Evolutionary conservation across 2,113 vertebrate species (phyloP).

Genomic region (Percina caprodes): DNA sequence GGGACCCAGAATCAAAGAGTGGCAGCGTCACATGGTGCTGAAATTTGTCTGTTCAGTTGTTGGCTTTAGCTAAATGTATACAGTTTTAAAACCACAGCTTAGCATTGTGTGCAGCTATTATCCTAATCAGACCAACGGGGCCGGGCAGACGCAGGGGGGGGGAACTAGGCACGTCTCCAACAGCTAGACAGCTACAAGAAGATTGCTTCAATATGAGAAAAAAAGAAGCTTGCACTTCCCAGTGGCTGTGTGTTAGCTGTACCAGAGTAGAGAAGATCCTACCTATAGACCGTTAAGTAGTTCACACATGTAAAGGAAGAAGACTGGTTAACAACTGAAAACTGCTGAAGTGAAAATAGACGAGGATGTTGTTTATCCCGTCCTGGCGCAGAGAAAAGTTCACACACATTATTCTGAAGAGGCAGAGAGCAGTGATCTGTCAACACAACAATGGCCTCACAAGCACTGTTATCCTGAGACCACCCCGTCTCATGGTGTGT

Average conservation of each 20-base stretch:
- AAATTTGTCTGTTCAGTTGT: slow-evolving; percentile 71
- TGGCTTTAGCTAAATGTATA: slow-evolving; percentile 26
- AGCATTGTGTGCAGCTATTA: slow-evolving; percentile 73
- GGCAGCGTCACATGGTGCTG: slow-evolving; percentile 68
- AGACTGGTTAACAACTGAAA: slow-evolving; percentile 16
- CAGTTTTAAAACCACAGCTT: slow-evolving; percentile 68
- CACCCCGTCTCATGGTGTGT: slow-evolving; percentile 27
- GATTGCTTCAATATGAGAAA: neutral
- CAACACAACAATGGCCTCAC: slow-evolving; percentile 54
- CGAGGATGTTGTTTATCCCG: neutral
- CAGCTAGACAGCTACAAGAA: neutral
- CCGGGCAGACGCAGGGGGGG: slow-evolving; percentile 19
- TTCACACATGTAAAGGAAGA: neutral
- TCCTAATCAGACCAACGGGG: slow-evolving; percentile 66
- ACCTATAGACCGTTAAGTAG: neutral
- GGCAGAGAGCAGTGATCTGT: slow-evolving; percentile 33
- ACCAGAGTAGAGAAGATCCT: neutral
- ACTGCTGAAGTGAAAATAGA: neutral
- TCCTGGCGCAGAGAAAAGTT: neutral
- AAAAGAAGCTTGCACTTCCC: neutral
- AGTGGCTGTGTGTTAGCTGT: neutral
- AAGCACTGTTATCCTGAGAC: slow-evolving; percentile 55
- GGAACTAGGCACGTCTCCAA: neutral
- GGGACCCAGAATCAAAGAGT: slow-evolving; percentile 48
- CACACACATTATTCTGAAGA: slow-evolving; percentile 22